Base-by-base conservation (phyloP, 2,113 vertebrate species). In the Scophthalmus maximus region DNA sequence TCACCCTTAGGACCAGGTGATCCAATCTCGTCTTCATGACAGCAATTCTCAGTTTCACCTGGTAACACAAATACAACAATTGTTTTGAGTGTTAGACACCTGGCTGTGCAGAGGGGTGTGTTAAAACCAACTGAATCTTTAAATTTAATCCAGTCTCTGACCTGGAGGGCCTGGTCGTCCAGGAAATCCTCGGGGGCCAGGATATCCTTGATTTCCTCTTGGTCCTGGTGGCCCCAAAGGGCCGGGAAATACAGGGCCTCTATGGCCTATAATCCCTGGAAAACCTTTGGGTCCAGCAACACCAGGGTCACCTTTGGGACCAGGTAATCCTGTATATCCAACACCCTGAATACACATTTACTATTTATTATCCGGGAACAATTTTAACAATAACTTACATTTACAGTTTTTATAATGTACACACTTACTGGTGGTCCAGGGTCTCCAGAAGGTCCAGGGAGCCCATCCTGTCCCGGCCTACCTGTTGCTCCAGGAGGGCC, bases 241-340 rank as follows among this genome's bases (percentile, higher is more conserved):
- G 20, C 95, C 96, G 58, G 90, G 92, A 26, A 93, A 84, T 5
- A 92, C 93, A 78, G 81, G 15, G 0, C 96, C 95, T 68, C 87
- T 84, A 42, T 68, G 73, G 4, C 96, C 96, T 40, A 5, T 20
- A 46, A 47, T 86, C 34, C 95, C 96, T 50, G 55, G 83, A 30
- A 46, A 83, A 40, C 95, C 95, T 76, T 94, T 96, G 59, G 64
- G 47, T 56, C 95, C 96, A 77, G 84, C 61, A 32, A 69, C 26
- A 51, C 96, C 96, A 83, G 91, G 92, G 6, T 89, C 55, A 14
- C 96, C 96, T 87, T 94, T 95, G 36, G 91, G 93, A 62, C 95
- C 95, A 62, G 74, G 91, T 64, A 92, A 92, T 22, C 93, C 94
- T 30, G 40, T 23, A 49, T 84, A 88, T 64, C 79, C 85, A 68